These are phyloP conservation scores for Mayetiola destructor DNA, from an alignment of 2,888 invertebrate species.

Conservation along the genomic window DNA sequence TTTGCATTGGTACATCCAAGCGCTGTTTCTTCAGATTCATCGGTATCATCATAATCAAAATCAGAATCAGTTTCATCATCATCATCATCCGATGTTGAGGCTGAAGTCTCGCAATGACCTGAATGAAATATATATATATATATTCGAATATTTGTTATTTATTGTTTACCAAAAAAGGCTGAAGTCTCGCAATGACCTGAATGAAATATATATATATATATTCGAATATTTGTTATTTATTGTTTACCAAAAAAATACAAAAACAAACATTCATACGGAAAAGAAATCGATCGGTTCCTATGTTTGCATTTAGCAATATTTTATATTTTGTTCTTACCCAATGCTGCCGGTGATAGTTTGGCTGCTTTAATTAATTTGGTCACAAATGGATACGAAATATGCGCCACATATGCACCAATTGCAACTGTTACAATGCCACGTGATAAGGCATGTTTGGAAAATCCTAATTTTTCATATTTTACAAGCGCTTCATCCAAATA, in stretches of 20 bases:
- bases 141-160: no score
- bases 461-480: constrained; percentile 38
- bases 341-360: background rate
- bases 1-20: background rate
- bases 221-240: no score
- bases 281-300: constrained; percentile 21
- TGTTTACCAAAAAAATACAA: no score
- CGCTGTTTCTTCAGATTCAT: background rate
- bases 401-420: constrained; percentile 43
- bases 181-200: no score
- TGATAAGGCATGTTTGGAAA: constrained; percentile 43
- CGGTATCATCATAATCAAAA: background rate
- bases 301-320: constrained; percentile 23
- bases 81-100: constrained; percentile 20
- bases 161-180: no score
- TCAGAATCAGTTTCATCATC: background rate
- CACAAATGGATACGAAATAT: constrained; percentile 47
- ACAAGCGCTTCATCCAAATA: constrained; percentile 43
- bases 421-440: constrained; percentile 45
- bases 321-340: constrained; percentile 26
- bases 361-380: constrained; percentile 24
- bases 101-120: no score
- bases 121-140: no score
- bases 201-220: no score
- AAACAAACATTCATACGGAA: no score